Evolutionary conservation across 2,888 invertebrate species (phyloP).

Genomic region (Standfussiana lucernea): DNA sequence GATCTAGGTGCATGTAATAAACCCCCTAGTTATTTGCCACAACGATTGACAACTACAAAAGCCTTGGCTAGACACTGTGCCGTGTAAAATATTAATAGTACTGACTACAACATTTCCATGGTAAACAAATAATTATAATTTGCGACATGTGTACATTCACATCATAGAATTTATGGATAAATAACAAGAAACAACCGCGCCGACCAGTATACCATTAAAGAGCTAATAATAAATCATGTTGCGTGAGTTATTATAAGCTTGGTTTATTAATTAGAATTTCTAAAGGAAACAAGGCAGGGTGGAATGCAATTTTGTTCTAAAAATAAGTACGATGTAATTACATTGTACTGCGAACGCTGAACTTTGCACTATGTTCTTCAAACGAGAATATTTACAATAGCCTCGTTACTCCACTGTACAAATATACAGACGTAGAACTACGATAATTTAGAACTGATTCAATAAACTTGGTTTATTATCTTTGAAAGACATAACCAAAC

Average conservation of each 20-base stretch:
- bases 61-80: too few species aligned
- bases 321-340: conserved; percentile 23
- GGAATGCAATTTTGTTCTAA: conserved; percentile 25
- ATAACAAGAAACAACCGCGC: not conserved
- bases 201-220: conserved; percentile 6
- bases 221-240: conserved; percentile 24
- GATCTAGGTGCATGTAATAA: not conserved
- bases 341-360: conserved; percentile 7
- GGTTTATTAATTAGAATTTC: conserved; percentile 28
- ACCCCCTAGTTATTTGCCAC: not conserved
- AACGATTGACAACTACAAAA: not conserved
- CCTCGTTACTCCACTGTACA: not conserved
- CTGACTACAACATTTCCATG: not conserved
- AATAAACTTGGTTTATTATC: not conserved
- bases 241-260: conserved; percentile 14
- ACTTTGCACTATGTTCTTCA: not conserved
- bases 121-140: not conserved
- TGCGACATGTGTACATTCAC: not conserved
- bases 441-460: not conserved
- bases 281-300: conserved; percentile 19
- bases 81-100: not conserved
- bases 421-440: too few species aligned
- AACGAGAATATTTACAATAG: not conserved
- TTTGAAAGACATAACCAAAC: not conserved
- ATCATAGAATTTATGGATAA: not conserved